Conservation (phyloP, 2,113 vertebrate genomes). For the Gallinago jamesoni region DNA sequence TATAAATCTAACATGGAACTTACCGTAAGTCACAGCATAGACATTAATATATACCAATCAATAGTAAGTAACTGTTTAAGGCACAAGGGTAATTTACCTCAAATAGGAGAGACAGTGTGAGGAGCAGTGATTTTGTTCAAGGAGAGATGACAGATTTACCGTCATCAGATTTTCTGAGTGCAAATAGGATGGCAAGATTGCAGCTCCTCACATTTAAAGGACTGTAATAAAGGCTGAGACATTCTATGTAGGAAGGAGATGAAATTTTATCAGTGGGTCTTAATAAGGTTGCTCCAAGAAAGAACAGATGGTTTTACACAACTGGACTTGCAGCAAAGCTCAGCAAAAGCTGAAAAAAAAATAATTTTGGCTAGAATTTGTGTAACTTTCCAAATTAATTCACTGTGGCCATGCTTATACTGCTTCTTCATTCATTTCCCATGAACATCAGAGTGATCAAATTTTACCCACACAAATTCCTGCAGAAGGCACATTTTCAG, state of each 20-base stretch:
- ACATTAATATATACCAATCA: conserved; percentile 18
- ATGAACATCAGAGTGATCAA: conserved; percentile 65
- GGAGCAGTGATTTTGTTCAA: background rate
- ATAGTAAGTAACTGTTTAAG: background rate
- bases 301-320: conserved; percentile 48
- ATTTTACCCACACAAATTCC: conserved; percentile 58
- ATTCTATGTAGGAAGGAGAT: background rate
- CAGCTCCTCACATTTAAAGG: background rate
- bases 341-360: conserved; percentile 4
- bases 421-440: conserved; percentile 56
- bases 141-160: background rate
- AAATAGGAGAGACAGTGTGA: background rate
- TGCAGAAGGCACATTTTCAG: conserved; percentile 52
- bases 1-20: background rate
- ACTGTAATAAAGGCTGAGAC: background rate
- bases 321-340: conserved; percentile 12
- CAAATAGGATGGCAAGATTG: background rate
- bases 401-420: conserved; percentile 47
- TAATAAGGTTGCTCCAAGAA: conserved; percentile 46
- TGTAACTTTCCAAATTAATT: conserved; percentile 62
- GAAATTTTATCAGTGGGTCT: conserved; percentile 32
- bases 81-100: background rate
- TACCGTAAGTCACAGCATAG: background rate
- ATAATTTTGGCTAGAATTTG: conserved; percentile 39
- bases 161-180: background rate